phyloP scores from a whole-genome alignment of 2,113 vertebrate genomes.

The Psittacus erithacus region DNA sequence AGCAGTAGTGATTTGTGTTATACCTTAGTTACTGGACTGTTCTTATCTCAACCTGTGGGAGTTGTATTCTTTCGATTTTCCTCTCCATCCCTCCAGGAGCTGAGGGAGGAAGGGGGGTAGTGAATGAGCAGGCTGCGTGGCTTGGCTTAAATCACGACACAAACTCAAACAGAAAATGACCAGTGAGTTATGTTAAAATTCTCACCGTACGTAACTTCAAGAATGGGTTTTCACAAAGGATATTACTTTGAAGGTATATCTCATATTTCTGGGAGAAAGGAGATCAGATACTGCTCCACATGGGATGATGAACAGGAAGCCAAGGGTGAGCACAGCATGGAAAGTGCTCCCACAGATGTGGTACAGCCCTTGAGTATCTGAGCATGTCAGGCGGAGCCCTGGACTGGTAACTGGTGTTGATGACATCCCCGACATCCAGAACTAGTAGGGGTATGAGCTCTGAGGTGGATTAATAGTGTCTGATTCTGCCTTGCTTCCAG shows the following conservation, averaged over 20 bases:
- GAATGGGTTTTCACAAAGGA: neutral
- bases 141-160: no score
- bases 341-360: neutral
- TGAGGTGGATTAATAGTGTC: neutral
- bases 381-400: neutral
- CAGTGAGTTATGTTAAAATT: neutral
- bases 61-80: no score
- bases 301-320: neutral
- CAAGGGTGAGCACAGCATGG: neutral
- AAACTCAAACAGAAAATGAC: neutral
- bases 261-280: neutral
- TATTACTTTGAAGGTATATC: neutral
- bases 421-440: neutral
- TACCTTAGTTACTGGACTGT: no score
- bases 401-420: neutral
- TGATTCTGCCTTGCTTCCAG: neutral
- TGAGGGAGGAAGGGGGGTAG: no score
- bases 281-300: neutral
- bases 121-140: no score
- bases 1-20: no score
- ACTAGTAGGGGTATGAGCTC: neutral
- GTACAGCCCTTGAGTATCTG: neutral
- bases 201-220: neutral
- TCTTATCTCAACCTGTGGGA: no score
- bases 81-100: no score